Evolutionary conservation across 2,113 vertebrate species (phyloP).

Genomic region (Mastomys natalensis): DNA sequence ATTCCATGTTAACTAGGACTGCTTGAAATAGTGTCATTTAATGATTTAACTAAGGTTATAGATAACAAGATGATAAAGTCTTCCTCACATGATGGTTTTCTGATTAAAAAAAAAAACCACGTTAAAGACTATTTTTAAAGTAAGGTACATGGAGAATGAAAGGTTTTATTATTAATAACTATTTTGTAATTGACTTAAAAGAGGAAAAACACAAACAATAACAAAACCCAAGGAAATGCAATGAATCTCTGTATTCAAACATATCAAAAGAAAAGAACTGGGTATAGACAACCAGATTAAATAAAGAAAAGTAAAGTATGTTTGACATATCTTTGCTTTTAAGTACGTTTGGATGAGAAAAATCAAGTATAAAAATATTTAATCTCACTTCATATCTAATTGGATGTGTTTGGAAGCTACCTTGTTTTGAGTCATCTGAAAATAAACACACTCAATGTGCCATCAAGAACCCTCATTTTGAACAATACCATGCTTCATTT

Average conservation of each 20-base stretch:
- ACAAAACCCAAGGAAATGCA: not conserved
- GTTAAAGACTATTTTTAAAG: not conserved
- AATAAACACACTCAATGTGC: not conserved
- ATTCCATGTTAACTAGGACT: not conserved
- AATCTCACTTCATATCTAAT: not conserved
- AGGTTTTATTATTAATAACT: not conserved
- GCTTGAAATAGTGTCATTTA: not conserved
- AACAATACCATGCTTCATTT: conserved; percentile 47
- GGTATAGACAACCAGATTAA: not conserved
- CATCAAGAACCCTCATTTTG: conserved; percentile 13
- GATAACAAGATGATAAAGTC: not conserved
- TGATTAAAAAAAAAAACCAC: not conserved
- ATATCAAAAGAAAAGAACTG: not conserved
- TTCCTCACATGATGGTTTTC: not conserved
- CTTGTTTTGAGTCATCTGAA: not conserved
- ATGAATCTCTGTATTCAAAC: not conserved
- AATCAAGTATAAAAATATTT: not conserved
- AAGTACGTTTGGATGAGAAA: conserved; percentile 8
- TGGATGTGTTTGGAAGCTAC: not conserved
- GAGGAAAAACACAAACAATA: not conserved
- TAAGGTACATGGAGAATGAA: not conserved
- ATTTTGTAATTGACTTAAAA: conserved; percentile 7
- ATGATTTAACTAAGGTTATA: not conserved
- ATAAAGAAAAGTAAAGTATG: not conserved
- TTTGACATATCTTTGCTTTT: not conserved